phyloP scores from a whole-genome alignment of 2,113 vertebrate genomes.

The Syrmaticus mikado region DNA sequence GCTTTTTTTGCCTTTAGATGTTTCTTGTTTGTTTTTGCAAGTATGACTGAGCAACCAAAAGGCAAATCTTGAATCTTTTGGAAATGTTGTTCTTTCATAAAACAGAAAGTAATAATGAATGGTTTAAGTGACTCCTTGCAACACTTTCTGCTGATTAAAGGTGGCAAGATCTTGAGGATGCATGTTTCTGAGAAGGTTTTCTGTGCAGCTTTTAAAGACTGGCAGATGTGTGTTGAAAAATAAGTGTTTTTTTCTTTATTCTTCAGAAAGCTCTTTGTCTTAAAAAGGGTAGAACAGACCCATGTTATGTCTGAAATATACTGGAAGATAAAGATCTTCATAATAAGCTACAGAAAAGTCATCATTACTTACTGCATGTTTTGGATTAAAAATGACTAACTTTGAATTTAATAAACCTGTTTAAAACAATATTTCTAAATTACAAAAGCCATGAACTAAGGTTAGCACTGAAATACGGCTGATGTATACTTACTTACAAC shows the following conservation, averaged over 20 bases:
- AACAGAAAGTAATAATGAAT: background rate
- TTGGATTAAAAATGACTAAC: background rate
- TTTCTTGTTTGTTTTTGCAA: background rate
- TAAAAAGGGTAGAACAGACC: background rate
- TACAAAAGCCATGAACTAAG: background rate
- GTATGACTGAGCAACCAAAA: background rate
- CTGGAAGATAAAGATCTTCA: background rate
- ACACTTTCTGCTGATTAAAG: background rate
- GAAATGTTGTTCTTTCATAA: background rate
- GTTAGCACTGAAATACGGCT: background rate
- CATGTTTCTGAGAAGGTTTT: background rate
- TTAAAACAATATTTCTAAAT: background rate
- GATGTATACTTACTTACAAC: background rate
- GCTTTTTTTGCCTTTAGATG: background rate
- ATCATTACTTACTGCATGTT: background rate
- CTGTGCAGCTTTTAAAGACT: background rate
- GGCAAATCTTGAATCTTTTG: background rate
- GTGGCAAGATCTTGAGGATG: background rate
- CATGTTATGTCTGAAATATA: background rate
- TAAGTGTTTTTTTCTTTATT: background rate
- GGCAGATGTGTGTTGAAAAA: background rate
- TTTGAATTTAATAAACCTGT: background rate
- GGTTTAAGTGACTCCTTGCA: background rate
- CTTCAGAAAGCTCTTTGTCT: background rate
- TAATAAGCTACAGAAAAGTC: background rate